A percentile compares a stretch with the other conserved stretches of the same genome.
phyloP scores from a whole-genome alignment of 2,797 vertebrate genomes.

The Pseudopleuronectes americanus region DNA sequence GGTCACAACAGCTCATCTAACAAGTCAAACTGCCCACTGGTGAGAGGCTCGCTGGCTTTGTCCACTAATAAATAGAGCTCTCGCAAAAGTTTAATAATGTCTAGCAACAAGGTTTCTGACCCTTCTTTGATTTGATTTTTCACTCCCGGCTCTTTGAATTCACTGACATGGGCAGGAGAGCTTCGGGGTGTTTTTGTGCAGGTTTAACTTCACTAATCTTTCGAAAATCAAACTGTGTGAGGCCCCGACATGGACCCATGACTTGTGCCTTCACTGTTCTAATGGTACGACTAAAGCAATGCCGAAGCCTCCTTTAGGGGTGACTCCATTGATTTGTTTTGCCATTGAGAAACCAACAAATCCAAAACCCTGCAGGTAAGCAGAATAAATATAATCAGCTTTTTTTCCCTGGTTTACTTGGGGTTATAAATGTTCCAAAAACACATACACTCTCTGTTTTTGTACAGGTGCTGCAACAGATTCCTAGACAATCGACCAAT shows the following conservation, averaged over 20 bases:
- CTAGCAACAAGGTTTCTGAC: background rate
- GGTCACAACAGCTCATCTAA: slow-evolving; percentile 1
- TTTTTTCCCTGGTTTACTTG: background rate
- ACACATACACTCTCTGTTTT: background rate
- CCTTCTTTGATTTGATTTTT: slow-evolving; percentile 8
- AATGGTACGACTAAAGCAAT: background rate
- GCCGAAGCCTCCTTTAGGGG: slow-evolving; percentile 37
- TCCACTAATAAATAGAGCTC: background rate
- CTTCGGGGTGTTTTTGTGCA: slow-evolving; percentile 1
- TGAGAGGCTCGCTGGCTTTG: background rate
- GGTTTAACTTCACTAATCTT: slow-evolving; percentile 10
- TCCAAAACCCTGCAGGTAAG: slow-evolving; percentile 35
- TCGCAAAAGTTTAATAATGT: background rate
- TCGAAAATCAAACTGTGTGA: slow-evolving; percentile 1
- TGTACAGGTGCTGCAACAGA: background rate
- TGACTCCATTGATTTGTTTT: slow-evolving; percentile 59
- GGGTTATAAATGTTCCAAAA: slow-evolving; percentile 9
- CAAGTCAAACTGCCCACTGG: background rate
- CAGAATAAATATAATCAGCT: slow-evolving; percentile 15
- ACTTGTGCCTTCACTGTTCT: slow-evolving; percentile 20
- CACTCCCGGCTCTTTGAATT: background rate
- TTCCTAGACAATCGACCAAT: background rate
- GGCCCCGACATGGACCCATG: slow-evolving; percentile 1
- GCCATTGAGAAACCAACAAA: slow-evolving; percentile 50
- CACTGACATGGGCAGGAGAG: background rate